Evolutionary conservation across 1,140 invertebrate species (phyloP).

Genomic region (Aethina tumida): DNA sequence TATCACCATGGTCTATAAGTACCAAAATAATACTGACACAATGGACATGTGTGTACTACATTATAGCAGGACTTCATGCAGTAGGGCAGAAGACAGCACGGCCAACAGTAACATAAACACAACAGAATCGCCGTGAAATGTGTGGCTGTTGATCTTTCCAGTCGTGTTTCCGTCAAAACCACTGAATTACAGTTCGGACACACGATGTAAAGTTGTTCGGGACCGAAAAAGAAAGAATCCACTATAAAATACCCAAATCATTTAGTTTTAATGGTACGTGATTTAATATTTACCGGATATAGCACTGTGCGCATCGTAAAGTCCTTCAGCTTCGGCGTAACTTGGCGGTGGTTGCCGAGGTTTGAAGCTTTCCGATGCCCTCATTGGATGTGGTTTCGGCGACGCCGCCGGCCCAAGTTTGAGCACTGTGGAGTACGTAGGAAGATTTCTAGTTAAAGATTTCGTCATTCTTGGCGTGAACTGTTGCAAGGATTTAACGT

Average conservation of each 20-base stretch:
- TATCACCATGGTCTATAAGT: conserved; percentile 36
- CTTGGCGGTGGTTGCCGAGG: conserved; percentile 25
- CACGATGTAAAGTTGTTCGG: conserved; percentile 30
- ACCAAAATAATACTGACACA: conserved; percentile 35
- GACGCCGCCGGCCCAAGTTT: conserved; percentile 16
- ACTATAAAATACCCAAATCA: conserved; percentile 16
- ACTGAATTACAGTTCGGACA: conserved; percentile 34
- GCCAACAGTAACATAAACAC: conserved; percentile 35
- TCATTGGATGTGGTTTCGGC: conserved; percentile 8
- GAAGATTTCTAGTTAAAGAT: conserved; percentile 14
- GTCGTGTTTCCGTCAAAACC: conserved; percentile 30
- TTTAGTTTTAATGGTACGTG: conserved; percentile 1
- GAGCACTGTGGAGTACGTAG: conserved; percentile 28
- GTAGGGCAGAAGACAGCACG: conserved; percentile 39
- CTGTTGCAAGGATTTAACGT: too few species aligned
- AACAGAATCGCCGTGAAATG: conserved; percentile 32
- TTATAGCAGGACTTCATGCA: conserved; percentile 37
- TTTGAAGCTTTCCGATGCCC: conserved; percentile 16
- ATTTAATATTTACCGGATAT: conserved; percentile 15
- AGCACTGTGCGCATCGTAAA: conserved; percentile 15
- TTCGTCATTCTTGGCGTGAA: too few species aligned
- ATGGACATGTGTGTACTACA: conserved; percentile 38
- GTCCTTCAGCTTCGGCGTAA: conserved; percentile 24
- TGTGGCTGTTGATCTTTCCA: conserved; percentile 27
- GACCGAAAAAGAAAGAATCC: conserved; percentile 26